Base-by-base conservation (phyloP, 2,797 vertebrate genomes). In the Leucoraja ocellata region DNA sequence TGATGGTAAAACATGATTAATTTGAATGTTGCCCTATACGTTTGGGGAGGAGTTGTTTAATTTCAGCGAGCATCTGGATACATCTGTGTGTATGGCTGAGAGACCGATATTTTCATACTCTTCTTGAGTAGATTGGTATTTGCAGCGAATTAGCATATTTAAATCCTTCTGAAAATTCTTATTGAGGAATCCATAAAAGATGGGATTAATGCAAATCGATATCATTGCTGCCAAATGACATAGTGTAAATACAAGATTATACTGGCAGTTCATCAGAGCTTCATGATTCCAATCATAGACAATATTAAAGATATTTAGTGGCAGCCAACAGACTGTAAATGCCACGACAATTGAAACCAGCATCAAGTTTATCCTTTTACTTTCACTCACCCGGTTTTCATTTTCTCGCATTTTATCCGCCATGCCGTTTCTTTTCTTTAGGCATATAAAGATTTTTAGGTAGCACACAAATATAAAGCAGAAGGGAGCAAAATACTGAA, bases 291-390 rank as follows among this genome's bases (percentile, higher is more conserved):
- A 96, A 95, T 98, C 98, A 93, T 97, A 97, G 95, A 98, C 95
- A 73, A 98, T 95, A 39, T 97, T 98, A 95, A 98, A 98, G 93
- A 98, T 96, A 7, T 98, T 97, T 93, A 98, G 96, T 9, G 98
- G 97, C 94, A 98, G 94, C 98, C 98, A 98, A 93, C 98, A 98
- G 93, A 96, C 94, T 0, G 96, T 97, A 23, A 98, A 98, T 25
- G 96, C 97, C 95, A 97, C 96, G 93, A 98, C 94, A 1, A 97
- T 97, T 0, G 98, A 97, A 3, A 98, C 95, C 94, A 98, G 21
- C 93, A 97, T 97, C 77, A 96, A 94, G 74, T 97, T 98, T 95
- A 98, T 98, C 92, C 97, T 96, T 94, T 97, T 98, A 18, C 96
- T 97, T 95, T 95, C 96, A 94, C 18, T 97, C 95, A 94, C 94